Evolutionary conservation across 2,113 vertebrate genomes (phyloP).

Genomic region (Donacobius atricapilla): DNA sequence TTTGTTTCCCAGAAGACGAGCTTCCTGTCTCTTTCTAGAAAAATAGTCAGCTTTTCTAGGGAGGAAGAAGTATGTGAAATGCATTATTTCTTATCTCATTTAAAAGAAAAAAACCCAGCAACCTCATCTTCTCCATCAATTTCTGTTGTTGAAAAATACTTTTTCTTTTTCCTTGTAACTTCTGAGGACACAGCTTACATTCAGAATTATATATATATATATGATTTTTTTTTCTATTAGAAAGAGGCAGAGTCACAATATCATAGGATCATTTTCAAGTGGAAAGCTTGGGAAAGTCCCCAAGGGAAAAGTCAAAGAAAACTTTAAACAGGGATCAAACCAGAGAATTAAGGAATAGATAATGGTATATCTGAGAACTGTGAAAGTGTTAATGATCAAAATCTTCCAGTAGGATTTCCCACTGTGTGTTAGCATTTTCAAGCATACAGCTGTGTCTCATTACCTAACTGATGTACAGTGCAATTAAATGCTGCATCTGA

Average conservation of each 20-base stretch:
- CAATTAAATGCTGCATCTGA: neutral
- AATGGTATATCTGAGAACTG: neutral
- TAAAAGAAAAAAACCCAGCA: neutral
- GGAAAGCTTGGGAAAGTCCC: neutral
- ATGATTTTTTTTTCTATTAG: neutral
- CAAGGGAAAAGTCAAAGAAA: neutral
- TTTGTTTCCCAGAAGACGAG: neutral
- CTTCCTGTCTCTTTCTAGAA: neutral
- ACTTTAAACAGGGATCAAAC: neutral
- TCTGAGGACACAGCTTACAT: neutral
- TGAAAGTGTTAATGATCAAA: neutral
- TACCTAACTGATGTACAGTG: neutral
- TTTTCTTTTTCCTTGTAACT: neutral
- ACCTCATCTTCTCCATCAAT: neutral
- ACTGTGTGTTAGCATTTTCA: neutral
- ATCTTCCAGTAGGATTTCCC: conserved; percentile 2
- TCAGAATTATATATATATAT: neutral
- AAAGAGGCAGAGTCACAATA: neutral
- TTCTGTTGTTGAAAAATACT: neutral
- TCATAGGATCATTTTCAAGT: neutral
- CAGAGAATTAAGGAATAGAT: neutral
- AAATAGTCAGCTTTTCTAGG: neutral
- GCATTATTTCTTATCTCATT: neutral
- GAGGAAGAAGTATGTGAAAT: neutral
- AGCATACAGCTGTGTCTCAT: neutral